Evolutionary conservation across 2,113 vertebrate genomes (phyloP), one percentile per base, ranked within the genome.

Genomic region (Aegypius monachus): DNA sequence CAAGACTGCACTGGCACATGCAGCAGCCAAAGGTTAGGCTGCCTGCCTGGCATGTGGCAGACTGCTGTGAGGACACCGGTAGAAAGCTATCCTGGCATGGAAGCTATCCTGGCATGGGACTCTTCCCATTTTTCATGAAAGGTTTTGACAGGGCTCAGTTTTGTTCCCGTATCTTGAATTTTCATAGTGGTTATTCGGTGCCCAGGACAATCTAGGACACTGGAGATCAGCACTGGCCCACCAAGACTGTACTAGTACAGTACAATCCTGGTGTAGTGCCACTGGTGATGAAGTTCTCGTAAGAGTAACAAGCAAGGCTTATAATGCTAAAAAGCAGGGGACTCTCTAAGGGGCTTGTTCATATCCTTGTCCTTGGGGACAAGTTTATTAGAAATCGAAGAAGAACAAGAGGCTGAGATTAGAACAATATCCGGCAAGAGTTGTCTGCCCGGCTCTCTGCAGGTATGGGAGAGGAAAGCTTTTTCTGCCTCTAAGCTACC

Each of bases 1-100:
- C 1, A 0, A 36, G 48, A n/a, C 34, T 63, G 4, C 29, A 2
- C 36, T 31, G 26, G 42, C 43, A 71, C 26, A 0, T 4, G 27
- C 20, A 61, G 45, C 45, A 85, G 66, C 9, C 62, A 45, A 19
- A 79, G 21, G 23, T 2, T 43, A 32, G 38, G 47, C 21, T 79
- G 18, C 13, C 40, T 4, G 0, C 19, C 23, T 53, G 83, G 52
- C 42, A 7, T 0, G 3, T 26, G 34, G 66, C 66, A 82, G 43
- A 16, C 7, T 58, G 45, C 45, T 58, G 47, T 21, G 34, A 83
- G 55, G 62, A 26, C n/a, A 34, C 15, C 55, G 48, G 5, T 7
- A 34, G 50, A 67, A 56, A 80, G 52, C 20, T 53, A 0, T 42
- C 22, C 26, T 20, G 32, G 65, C 58, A 40, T 1, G 31, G 32